phyloP scores from a whole-genome alignment of 2,797 vertebrate species.

The Myotis vivesi region DNA sequence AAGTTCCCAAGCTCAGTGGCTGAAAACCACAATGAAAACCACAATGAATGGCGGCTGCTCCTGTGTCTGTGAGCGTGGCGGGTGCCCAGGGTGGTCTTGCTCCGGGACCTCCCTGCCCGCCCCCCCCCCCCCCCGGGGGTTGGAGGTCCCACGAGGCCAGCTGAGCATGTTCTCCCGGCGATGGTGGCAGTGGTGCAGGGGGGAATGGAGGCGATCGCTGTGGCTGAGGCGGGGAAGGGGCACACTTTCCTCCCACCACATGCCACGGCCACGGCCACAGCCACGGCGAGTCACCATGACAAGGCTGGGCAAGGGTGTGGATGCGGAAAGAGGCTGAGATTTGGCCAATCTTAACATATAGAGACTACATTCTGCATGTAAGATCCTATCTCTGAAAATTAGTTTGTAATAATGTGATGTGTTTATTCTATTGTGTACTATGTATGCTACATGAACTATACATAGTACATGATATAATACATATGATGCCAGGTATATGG shows the following conservation, averaged over 20 bases:
- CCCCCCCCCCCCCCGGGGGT: not conserved
- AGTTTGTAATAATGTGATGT: not conserved
- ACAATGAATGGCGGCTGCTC: not conserved
- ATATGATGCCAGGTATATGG: not conserved
- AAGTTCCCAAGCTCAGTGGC: not conserved
- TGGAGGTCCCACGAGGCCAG: not conserved
- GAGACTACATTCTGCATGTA: not conserved
- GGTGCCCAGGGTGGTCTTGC: not conserved
- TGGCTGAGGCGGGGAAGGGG: not conserved
- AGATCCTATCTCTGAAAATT: not conserved
- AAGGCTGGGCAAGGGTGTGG: not conserved
- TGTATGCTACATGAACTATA: not conserved
- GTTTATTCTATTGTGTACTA: not conserved
- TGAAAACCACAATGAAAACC: not conserved
- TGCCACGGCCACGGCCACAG: not conserved
- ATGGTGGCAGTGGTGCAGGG: not conserved
- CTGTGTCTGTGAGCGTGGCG: not conserved
- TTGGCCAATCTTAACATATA: not conserved
- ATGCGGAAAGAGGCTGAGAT: not conserved
- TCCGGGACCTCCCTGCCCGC: accelerated
- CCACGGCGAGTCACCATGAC: not conserved
- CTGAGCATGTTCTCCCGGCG: not conserved
- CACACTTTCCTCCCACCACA: not conserved
- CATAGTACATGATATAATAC: not conserved
- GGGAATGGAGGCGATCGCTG: not conserved